Conservation (phyloP, 2,888 invertebrate genomes). For the Leucania comma region DNA sequence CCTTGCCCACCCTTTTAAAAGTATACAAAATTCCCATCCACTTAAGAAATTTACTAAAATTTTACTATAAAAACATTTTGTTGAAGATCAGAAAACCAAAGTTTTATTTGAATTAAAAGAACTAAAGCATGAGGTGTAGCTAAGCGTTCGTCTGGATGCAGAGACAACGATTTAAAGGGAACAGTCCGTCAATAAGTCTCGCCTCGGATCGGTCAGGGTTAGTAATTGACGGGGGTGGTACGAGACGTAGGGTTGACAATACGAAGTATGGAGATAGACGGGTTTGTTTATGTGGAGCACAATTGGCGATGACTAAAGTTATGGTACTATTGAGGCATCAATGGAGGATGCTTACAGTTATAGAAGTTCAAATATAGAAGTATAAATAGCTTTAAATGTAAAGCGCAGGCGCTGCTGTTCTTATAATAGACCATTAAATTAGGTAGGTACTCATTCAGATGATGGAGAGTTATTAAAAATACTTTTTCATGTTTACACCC, state of each 20-base stretch:
- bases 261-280: background rate
- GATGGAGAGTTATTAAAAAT: constrained; percentile 55
- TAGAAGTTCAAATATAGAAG: background rate
- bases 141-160: constrained; percentile 69
- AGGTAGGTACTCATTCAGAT: constrained; percentile 26
- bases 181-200: constrained; percentile 90
- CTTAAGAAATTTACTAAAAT: background rate
- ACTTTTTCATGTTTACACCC: constrained; percentile 47
- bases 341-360: background rate
- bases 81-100: constrained; percentile 7
- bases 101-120: constrained; percentile 50
- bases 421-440: background rate
- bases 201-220: constrained; percentile 88
- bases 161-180: constrained; percentile 79
- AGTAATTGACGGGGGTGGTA: constrained; percentile 88
- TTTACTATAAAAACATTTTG: background rate
- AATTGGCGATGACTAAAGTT: background rate
- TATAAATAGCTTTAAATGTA: background rate
- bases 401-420: background rate
- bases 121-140: constrained; percentile 53
- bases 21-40: background rate
- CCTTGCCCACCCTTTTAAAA: constrained; percentile 10
- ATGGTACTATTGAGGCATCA: background rate
- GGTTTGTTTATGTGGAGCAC: constrained; percentile 6
- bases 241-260: constrained; percentile 76